These are phyloP conservation scores for Melieria omissa DNA, from an alignment of 2,888 invertebrate species.

Conservation along the genomic window DNA sequence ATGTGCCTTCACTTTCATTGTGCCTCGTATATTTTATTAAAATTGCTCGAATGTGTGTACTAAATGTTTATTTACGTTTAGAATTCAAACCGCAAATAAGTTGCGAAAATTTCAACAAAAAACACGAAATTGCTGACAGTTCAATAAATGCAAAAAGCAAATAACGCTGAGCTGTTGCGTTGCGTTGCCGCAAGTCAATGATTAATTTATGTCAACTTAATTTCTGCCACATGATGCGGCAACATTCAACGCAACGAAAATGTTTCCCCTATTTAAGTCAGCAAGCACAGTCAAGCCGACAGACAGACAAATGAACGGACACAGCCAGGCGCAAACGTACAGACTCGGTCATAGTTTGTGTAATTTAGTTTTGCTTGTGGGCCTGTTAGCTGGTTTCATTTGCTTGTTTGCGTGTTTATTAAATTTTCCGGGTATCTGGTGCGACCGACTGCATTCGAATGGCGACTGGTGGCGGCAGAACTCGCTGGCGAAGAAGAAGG, in stretches of 20 bases:
- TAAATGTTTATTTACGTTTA: too few relatives aligned
- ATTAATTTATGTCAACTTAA: slow-evolving; percentile 32
- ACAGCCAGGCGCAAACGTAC: slow-evolving; percentile 29
- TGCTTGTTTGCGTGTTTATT: slow-evolving; percentile 57
- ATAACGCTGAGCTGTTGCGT: too few relatives aligned
- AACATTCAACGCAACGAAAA: slow-evolving; percentile 13
- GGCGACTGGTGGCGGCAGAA: slow-evolving; percentile 6
- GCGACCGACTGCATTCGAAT: slow-evolving; percentile 23
- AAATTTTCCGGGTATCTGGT: slow-evolving; percentile 55
- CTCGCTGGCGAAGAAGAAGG: neutral
- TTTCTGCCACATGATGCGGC: slow-evolving; percentile 17
- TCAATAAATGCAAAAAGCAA: too few relatives aligned
- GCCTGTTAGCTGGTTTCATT: too few relatives aligned
- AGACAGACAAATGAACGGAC: slow-evolving; percentile 34
- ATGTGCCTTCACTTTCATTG: too few relatives aligned
- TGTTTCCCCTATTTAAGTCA: neutral
- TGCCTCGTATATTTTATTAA: too few relatives aligned
- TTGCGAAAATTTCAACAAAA: too few relatives aligned
- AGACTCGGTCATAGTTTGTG: slow-evolving; percentile 44
- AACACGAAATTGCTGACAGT: too few relatives aligned
- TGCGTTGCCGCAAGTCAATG: slow-evolving; percentile 17
- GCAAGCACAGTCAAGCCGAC: neutral
- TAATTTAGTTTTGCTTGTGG: slow-evolving; percentile 54
- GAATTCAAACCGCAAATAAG: too few relatives aligned
- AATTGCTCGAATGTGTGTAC: too few relatives aligned